Base-by-base conservation (phyloP, 2,113 vertebrate genomes). In the Anser cygnoides region DNA sequence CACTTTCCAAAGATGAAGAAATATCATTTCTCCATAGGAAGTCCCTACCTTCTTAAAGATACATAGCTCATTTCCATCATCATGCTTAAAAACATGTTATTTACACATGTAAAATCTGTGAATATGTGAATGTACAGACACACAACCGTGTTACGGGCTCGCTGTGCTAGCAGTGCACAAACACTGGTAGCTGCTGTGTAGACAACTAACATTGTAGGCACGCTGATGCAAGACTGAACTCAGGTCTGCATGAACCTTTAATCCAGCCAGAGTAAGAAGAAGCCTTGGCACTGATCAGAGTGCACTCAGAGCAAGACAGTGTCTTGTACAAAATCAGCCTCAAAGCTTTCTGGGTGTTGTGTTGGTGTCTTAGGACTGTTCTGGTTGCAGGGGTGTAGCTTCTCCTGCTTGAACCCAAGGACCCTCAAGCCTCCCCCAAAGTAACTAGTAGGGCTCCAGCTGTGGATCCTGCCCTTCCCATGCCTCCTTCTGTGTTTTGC, bases 101-200 rank as follows among this genome's bases (percentile, higher is more conserved):
- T 81, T 77, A 31, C 70, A 77, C 12, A 6, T 10, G 12, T 46
- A 19, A 31, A 21, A 17, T 22, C 54, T 35, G 39, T 59, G 28
- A 50, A 61, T 11, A 18, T 1, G 8, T 49, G 71, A 66, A 46
- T 9, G 8, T 6, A 19, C 29, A 4, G 43, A 23, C 26, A 6
- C 28, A 10, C 5, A 72, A 49, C 52, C 12, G 13, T 0, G 5
- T 29, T n/a, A 39, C 25, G 37, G 13, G 39, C 18, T 87, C 20
- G 3, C 11, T 0, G 0, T 54, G 77, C 7, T 41, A 43, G 19
- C 72, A 50, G n/a, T 9, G 15, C n/a, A n/a, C 29, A n/a, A n/a
- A 26, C 16, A 58, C 19, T 16, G 37, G 21, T 33, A 20, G 70
- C 29, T 81, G 46, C 35, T 70, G 13, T 28, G 76, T 9, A n/a